These are phyloP conservation scores for Mormyrops boulengeri DNA, from an alignment of 2,797 vertebrate genomes.

Conservation along the genomic window DNA sequence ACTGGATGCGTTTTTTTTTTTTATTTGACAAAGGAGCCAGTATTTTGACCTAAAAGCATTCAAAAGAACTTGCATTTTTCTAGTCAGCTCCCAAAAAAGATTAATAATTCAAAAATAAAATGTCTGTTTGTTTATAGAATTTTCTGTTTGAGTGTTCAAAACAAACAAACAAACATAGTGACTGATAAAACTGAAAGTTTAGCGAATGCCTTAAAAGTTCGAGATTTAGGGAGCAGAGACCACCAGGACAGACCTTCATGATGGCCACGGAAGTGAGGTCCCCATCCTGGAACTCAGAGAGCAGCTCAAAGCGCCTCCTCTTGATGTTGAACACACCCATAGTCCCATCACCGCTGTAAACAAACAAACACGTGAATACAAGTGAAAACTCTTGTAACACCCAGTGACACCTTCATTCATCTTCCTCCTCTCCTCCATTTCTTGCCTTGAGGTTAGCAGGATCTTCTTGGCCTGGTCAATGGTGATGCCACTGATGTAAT, in stretches of 20 bases:
- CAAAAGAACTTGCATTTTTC: background rate
- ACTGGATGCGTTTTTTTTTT: background rate
- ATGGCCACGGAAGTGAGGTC: conserved; percentile 82
- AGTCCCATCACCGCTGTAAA: conserved; percentile 81
- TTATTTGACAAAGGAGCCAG: background rate
- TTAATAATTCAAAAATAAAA: background rate
- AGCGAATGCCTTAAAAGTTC: background rate
- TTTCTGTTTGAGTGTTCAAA: background rate
- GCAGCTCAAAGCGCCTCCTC: conserved; percentile 78
- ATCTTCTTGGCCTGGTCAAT: conserved; percentile 76
- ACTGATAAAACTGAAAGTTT: background rate
- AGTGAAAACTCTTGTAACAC: background rate
- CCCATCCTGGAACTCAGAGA: conserved; percentile 81
- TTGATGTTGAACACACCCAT: conserved; percentile 87
- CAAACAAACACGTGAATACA: background rate
- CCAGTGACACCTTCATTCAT: background rate
- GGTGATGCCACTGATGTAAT: conserved; percentile 83
- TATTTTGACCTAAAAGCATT: background rate
- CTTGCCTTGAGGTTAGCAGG: conserved; percentile 80
- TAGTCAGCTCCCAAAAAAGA: background rate
- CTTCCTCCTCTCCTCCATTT: background rate
- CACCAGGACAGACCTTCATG: conserved; percentile 68
- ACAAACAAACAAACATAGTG: background rate
- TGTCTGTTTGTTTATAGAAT: background rate
- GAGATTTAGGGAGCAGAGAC: background rate